Evolutionary conservation across 1,140 invertebrate genomes (phyloP).

Genomic region (Drosophila serrata): DNA sequence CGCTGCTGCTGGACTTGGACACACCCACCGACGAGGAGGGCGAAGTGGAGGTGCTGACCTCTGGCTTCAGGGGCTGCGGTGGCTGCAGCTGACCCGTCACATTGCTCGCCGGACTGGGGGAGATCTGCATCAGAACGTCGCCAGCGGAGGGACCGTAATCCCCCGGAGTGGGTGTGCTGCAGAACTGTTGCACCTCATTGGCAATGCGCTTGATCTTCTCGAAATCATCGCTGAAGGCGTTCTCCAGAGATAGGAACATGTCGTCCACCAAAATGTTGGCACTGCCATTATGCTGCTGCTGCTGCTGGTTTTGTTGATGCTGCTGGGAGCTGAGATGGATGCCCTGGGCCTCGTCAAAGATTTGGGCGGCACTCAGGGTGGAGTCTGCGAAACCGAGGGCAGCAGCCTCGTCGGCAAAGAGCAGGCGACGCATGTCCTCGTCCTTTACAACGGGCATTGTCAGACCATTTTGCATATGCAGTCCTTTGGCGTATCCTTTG

Average conservation of each 20-base stretch:
- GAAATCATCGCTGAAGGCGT: slow-evolving; percentile 89
- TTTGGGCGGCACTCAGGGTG: slow-evolving; percentile 71
- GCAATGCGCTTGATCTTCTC: slow-evolving; percentile 91
- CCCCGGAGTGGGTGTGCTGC: slow-evolving; percentile 77
- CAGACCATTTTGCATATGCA: slow-evolving; percentile 87
- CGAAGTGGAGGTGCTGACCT: slow-evolving; percentile 70
- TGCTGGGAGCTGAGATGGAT: slow-evolving; percentile 55
- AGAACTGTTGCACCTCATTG: slow-evolving; percentile 90
- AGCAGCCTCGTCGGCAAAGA: slow-evolving; percentile 84
- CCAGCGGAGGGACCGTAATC: slow-evolving; percentile 49
- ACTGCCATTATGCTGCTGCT: slow-evolving; percentile 55
- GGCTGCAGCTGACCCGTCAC: slow-evolving; percentile 71
- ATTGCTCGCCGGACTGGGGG: slow-evolving; percentile 44
- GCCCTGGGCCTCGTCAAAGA: slow-evolving; percentile 80
- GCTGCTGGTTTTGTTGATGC: slow-evolving; percentile 61
- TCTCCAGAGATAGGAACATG: slow-evolving; percentile 90
- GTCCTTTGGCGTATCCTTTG: slow-evolving; percentile 86
- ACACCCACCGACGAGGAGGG: slow-evolving; percentile 36
- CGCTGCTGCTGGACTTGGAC: slow-evolving; percentile 21
- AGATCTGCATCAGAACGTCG: slow-evolving; percentile 80
- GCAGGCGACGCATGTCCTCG: slow-evolving; percentile 85
- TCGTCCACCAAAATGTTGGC: slow-evolving; percentile 88
- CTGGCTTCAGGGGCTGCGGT: slow-evolving; percentile 74
- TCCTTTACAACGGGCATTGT: slow-evolving; percentile 86
- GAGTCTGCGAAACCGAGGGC: slow-evolving; percentile 80